A percentile compares a stretch with the other conserved stretches of the same genome.
Evolutionary conservation across 2,888 invertebrate species (phyloP).

Genomic region (Antitype chi): DNA sequence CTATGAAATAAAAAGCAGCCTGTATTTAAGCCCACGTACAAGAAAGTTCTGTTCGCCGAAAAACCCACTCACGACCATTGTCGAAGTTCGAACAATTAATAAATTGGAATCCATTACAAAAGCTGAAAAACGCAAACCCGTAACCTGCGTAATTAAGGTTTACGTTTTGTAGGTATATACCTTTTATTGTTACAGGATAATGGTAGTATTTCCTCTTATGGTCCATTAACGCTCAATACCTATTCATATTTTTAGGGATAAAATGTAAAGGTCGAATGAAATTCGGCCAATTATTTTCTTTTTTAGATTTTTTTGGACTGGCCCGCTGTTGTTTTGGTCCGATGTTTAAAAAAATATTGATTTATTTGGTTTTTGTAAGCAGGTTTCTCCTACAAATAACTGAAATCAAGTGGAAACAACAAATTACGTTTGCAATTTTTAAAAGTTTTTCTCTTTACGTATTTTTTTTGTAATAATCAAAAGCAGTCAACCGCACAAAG

Average conservation of each 20-base stretch:
- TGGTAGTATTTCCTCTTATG: constrained; percentile 43
- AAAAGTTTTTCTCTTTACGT: no score
- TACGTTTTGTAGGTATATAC: constrained; percentile 31
- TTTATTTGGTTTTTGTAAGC: constrained; percentile 29
- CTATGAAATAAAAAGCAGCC: not conserved
- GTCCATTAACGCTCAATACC: constrained; percentile 49
- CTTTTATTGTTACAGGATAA: constrained; percentile 44
- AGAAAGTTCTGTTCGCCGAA: constrained; percentile 1
- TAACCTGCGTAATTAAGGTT: constrained; percentile 53
- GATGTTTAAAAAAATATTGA: not conserved
- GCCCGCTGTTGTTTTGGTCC: not conserved
- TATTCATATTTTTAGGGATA: constrained; percentile 45
- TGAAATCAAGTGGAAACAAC: constrained; percentile 3
- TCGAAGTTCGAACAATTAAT: constrained; percentile 41
- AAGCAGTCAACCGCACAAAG: not conserved
- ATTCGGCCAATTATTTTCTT: constrained; percentile 1
- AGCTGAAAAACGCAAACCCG: constrained; percentile 45
- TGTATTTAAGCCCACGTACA: not conserved
- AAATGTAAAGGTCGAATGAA: constrained; percentile 4
- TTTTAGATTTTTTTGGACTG: not conserved
- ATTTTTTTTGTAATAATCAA: not conserved
- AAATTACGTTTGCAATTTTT: not conserved
- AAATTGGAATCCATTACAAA: constrained; percentile 45
- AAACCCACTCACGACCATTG: constrained; percentile 36
- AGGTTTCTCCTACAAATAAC: constrained; percentile 1